Evolutionary conservation across 2,888 invertebrate species (phyloP).

Genomic region (Drosophila yooni): DNA sequence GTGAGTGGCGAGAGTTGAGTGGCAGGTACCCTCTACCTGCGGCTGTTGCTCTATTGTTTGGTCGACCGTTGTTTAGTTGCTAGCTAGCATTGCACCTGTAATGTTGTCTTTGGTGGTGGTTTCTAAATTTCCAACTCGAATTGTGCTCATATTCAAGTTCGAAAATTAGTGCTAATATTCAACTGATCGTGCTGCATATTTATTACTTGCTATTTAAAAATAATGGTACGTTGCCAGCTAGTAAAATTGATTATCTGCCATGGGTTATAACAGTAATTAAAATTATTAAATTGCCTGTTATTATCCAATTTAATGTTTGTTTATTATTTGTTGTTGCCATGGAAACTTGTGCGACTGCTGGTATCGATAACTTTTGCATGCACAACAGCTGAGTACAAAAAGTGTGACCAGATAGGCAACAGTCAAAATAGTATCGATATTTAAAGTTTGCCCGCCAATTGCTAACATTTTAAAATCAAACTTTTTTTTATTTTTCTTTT

Average conservation of each 20-base stretch:
- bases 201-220: conserved; percentile 7
- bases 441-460: conserved; percentile 17
- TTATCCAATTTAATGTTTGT: conserved; percentile 53
- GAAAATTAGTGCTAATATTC: conserved; percentile 1
- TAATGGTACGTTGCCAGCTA: conserved; percentile 41
- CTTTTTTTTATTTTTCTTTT: not conserved
- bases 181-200: conserved; percentile 26
- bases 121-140: conserved; percentile 31
- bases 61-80: conserved; percentile 65
- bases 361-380: conserved; percentile 6
- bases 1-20: not conserved
- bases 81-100: conserved; percentile 63
- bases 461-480: not conserved
- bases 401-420: conserved; percentile 18
- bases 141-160: conserved; percentile 24
- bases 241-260: not conserved
- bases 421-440: not conserved
- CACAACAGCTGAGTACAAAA: conserved; percentile 18
- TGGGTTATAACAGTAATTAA: conserved; percentile 3
- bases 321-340: conserved; percentile 57
- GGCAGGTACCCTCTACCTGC: conserved; percentile 27
- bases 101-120: conserved; percentile 69
- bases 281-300: conserved; percentile 21
- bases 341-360: conserved; percentile 29
- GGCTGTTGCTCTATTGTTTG: conserved; percentile 51